Conservation (phyloP, 1,140 invertebrate genomes). For the Watersipora subatra region DNA sequence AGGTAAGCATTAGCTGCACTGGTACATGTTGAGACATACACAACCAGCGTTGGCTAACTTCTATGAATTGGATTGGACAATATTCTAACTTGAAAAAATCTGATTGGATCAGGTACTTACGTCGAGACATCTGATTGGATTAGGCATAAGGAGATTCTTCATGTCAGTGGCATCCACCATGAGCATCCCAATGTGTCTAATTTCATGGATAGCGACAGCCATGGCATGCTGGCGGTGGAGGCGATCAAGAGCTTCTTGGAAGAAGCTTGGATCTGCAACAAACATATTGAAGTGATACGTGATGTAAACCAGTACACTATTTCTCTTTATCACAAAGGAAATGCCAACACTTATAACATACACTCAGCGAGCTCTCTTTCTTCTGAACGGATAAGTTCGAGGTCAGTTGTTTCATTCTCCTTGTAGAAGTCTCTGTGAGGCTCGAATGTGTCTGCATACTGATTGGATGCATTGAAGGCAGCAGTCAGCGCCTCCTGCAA, state of each 20-base stretch:
- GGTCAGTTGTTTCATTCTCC: slow-evolving; percentile 53
- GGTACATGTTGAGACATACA: no score
- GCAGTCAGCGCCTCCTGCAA: slow-evolving; percentile 44
- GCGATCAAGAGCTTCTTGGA: slow-evolving; percentile 28
- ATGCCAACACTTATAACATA: background rate
- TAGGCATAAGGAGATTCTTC: slow-evolving; percentile 53
- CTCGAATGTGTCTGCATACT: slow-evolving; percentile 54
- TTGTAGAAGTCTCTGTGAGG: slow-evolving; percentile 52
- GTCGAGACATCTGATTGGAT: slow-evolving; percentile 52
- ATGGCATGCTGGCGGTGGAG: slow-evolving; percentile 35
- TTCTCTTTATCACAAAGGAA: background rate
- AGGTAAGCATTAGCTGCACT: no score
- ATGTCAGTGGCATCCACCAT: slow-evolving; percentile 55
- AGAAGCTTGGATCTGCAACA: slow-evolving; percentile 33
- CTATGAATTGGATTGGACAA: no score
- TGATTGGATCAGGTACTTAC: no score
- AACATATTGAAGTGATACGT: background rate
- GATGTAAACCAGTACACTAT: background rate
- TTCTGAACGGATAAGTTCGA: slow-evolving; percentile 32
- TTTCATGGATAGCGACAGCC: slow-evolving; percentile 47
- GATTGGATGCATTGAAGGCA: slow-evolving; percentile 49
- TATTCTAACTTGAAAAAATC: no score
- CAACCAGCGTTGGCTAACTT: no score
- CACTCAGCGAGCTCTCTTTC: background rate
- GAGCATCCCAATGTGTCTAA: slow-evolving; percentile 52